phyloP scores from a whole-genome alignment of 2,113 vertebrate genomes.

The Phycodurus eques region DNA sequence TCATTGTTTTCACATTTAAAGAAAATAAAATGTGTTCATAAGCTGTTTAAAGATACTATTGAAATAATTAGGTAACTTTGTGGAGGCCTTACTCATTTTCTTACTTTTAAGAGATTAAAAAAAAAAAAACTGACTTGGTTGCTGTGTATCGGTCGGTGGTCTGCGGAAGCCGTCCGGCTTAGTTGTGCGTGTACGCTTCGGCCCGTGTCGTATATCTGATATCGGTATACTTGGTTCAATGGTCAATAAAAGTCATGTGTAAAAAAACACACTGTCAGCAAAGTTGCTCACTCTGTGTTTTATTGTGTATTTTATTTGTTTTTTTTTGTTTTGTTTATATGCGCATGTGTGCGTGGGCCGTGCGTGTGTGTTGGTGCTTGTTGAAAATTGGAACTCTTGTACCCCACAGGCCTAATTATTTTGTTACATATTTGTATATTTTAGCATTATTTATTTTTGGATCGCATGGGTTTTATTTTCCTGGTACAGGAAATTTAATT shows the following conservation, averaged over 20 bases:
- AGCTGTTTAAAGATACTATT: slow-evolving; percentile 61
- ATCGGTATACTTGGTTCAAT: slow-evolving; percentile 74
- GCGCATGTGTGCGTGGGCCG: no score
- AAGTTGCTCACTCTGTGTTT: background rate
- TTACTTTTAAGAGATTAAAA: slow-evolving; percentile 68
- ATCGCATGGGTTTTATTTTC: no score
- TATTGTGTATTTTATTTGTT: background rate
- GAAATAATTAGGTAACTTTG: slow-evolving; percentile 65
- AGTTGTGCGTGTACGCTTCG: slow-evolving; percentile 65
- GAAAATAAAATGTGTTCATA: slow-evolving; percentile 67
- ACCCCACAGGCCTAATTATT: no score
- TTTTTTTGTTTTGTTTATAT: background rate
- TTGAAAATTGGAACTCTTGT: no score
- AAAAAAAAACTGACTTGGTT: slow-evolving; percentile 58
- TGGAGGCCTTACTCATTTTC: slow-evolving; percentile 80
- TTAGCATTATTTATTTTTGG: no score
- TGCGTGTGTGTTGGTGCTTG: no score
- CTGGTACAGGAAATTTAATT: no score
- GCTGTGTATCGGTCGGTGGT: slow-evolving; percentile 58
- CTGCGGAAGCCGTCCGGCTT: slow-evolving; percentile 24
- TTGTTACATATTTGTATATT: no score
- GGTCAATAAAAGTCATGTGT: slow-evolving; percentile 78
- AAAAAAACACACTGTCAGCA: slow-evolving; percentile 50
- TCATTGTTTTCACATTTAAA: slow-evolving; percentile 55
- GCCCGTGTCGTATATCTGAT: slow-evolving; percentile 75